Percentiles rank a stretch among this genome's conserved stretches.
Evolutionary conservation across 2,113 vertebrate genomes (phyloP).

Genomic region (Dipodomys spectabilis): DNA sequence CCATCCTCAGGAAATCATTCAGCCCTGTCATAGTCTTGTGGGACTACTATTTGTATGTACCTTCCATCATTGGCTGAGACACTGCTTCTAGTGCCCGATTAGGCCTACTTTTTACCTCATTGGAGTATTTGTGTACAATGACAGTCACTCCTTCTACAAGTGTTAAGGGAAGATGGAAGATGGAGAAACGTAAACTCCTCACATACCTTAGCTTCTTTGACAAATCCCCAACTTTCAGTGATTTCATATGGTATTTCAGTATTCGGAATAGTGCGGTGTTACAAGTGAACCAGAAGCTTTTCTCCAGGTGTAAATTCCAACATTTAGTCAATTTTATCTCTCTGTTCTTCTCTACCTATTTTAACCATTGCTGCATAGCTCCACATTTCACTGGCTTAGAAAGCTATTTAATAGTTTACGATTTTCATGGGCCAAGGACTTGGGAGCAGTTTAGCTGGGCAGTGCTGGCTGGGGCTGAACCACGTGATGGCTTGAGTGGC

Average conservation of each 20-base stretch:
- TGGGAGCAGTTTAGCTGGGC: background rate
- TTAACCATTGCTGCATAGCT: background rate
- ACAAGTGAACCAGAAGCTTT: background rate
- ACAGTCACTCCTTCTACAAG: background rate
- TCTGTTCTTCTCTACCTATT: background rate
- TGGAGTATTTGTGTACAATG: background rate
- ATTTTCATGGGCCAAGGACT: background rate
- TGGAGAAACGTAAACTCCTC: background rate
- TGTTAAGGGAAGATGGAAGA: background rate
- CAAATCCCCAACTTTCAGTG: background rate
- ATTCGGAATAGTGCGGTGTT: background rate
- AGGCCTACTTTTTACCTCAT: background rate
- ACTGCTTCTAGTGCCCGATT: background rate
- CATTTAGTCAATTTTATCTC: constrained; percentile 24
- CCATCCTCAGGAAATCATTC: background rate
- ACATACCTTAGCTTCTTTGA: background rate
- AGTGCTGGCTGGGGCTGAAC: background rate
- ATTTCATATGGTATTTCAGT: background rate
- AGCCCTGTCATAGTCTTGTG: background rate
- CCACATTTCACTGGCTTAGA: background rate
- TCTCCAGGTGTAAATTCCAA: background rate
- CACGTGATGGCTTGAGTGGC: background rate
- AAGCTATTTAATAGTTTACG: background rate
- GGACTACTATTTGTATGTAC: background rate
- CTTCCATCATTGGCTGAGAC: background rate